These are phyloP conservation scores for Bufo bufo DNA, from an alignment of 2,113 vertebrate species.

Conservation along the genomic window DNA sequence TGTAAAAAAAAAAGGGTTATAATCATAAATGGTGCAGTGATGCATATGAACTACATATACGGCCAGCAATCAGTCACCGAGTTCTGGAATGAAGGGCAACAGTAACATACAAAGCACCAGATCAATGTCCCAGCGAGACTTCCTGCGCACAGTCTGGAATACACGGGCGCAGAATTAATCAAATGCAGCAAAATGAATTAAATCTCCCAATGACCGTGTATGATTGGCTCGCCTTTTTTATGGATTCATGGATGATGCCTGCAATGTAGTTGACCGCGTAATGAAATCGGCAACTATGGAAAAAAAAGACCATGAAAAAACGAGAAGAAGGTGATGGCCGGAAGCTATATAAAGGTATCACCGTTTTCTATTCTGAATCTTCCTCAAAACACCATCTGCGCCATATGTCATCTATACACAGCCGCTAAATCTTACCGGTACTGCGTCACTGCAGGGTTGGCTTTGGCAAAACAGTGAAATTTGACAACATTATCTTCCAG, in stretches of 20 bases:
- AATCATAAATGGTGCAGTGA: too few relatives aligned
- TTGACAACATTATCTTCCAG: conserved; percentile 92
- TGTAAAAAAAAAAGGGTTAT: too few relatives aligned
- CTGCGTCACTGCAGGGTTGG: conserved; percentile 93
- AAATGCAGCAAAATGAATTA: too few relatives aligned
- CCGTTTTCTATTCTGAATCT: not conserved
- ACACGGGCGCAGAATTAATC: too few relatives aligned
- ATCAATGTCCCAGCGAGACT: not conserved
- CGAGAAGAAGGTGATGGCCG: too few relatives aligned
- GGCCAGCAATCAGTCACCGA: not conserved
- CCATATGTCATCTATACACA: not conserved
- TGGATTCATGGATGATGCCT: not conserved
- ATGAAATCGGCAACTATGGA: not conserved
- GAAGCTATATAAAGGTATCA: too few relatives aligned
- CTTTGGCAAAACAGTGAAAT: conserved; percentile 95
- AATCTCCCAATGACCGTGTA: too few relatives aligned
- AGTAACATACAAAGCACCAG: not conserved
- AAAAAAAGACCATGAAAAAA: not conserved
- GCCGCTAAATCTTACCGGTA: conserved; percentile 84
- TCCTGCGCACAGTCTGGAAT: not conserved
- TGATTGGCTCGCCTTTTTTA: not conserved
- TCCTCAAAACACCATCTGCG: too few relatives aligned
- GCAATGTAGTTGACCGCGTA: not conserved
- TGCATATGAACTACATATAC: too few relatives aligned
- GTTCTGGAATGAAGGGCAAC: not conserved